Evolutionary conservation across 2,888 invertebrate genomes (phyloP).

Genomic region (Diogma glabrata): DNA sequence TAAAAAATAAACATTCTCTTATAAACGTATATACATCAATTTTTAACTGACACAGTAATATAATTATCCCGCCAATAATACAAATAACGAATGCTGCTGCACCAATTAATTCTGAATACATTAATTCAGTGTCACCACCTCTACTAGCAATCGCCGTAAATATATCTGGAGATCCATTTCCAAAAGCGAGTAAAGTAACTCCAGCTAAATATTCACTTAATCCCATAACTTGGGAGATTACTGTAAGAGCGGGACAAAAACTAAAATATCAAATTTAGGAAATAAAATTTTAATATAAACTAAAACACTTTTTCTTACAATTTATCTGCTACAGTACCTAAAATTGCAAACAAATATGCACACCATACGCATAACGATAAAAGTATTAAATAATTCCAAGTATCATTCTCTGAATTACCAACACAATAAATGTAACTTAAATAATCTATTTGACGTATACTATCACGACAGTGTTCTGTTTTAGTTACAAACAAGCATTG

Average conservation of each 20-base stretch:
- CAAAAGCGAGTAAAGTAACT: constrained; percentile 57
- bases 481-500: too few species aligned
- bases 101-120: constrained; percentile 39
- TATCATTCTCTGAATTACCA: too few species aligned
- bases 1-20: constrained; percentile 24
- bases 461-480: too few species aligned
- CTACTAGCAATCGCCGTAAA: constrained; percentile 45
- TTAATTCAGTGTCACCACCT: constrained; percentile 32
- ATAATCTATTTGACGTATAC: too few species aligned
- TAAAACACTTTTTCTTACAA: too few species aligned
- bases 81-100: constrained; percentile 49
- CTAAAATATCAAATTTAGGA: constrained; percentile 26
- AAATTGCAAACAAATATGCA: constrained; percentile 40
- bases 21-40: constrained; percentile 20
- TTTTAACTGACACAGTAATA: constrained; percentile 41
- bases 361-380: too few species aligned
- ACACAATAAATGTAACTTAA: too few species aligned
- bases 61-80: constrained; percentile 45
- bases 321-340: constrained; percentile 44
- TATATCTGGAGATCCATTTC: constrained; percentile 58
- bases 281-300: too few species aligned
- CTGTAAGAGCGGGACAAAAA: constrained; percentile 42
- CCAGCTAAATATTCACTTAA: constrained; percentile 47
- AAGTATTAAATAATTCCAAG: too few species aligned
- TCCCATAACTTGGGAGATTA: constrained; percentile 36